phyloP scores from a whole-genome alignment of 2,888 invertebrate genomes.

The Xestobium rufovillosum region DNA sequence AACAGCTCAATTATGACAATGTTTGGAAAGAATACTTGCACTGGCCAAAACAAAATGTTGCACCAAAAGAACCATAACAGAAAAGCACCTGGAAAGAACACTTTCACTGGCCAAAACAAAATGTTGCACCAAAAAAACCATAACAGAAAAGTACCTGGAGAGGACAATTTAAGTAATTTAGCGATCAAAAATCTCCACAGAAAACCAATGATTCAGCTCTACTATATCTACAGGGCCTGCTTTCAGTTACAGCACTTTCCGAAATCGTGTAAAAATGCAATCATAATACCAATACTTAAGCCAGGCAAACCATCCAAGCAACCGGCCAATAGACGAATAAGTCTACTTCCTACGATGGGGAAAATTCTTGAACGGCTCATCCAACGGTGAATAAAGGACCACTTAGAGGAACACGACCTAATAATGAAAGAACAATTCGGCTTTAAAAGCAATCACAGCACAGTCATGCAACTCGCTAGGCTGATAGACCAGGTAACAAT shows the following conservation, averaged over 20 bases:
- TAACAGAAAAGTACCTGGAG: background rate
- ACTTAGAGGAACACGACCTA: background rate
- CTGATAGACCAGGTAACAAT: background rate
- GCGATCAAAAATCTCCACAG: no score
- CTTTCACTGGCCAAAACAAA: background rate
- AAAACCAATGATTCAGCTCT: background rate
- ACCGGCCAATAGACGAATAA: background rate
- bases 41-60: background rate
- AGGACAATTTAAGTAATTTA: no score
- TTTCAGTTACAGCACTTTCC: background rate
- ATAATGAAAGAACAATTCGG: constrained; percentile 2
- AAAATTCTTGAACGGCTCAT: background rate
- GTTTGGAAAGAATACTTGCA: constrained; percentile 2
- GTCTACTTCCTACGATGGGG: background rate
- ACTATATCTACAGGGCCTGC: background rate
- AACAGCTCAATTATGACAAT: no score
- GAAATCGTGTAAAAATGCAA: background rate
- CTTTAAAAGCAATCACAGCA: background rate
- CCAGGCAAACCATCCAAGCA: no score
- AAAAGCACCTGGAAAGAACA: background rate
- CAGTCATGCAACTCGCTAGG: background rate
- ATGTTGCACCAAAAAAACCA: background rate
- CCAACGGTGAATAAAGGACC: background rate
- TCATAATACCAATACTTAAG: background rate
- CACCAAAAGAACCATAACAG: background rate